These are phyloP conservation scores for Heteropelma amictum DNA, from an alignment of 2,888 invertebrate genomes.

Conservation along the genomic window DNA sequence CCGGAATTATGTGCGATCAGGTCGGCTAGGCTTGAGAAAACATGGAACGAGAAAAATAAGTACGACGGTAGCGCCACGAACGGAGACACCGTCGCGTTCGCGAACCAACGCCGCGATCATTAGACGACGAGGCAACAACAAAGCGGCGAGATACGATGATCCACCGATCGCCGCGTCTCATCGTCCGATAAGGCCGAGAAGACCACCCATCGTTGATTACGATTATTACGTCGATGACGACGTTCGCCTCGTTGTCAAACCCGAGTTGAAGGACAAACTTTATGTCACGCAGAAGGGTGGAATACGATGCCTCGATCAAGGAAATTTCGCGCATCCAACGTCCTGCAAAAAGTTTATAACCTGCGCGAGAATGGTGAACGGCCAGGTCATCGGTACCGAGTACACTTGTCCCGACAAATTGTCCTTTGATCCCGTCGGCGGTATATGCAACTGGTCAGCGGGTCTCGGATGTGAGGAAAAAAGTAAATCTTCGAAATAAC, in stretches of 20 bases:
- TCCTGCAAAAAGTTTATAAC: slow-evolving; percentile 95
- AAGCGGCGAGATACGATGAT: slow-evolving; percentile 50
- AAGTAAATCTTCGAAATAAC: slow-evolving; percentile 17
- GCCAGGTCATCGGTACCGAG: slow-evolving; percentile 89
- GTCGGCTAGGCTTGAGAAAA: slow-evolving; percentile 69
- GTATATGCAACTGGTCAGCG: slow-evolving; percentile 94
- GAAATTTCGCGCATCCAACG: slow-evolving; percentile 93
- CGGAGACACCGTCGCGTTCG: slow-evolving; percentile 63
- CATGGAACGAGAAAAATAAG: slow-evolving; percentile 73
- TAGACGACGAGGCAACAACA: slow-evolving; percentile 62
- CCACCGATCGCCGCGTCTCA: slow-evolving; percentile 49
- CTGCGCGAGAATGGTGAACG: slow-evolving; percentile 90
- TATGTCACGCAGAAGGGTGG: slow-evolving; percentile 80
- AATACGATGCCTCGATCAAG: slow-evolving; percentile 92
- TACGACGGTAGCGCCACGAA: slow-evolving; percentile 71
- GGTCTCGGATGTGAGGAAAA: slow-evolving; percentile 87
- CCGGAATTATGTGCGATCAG: slow-evolving; percentile 62
- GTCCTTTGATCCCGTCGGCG: slow-evolving; percentile 93
- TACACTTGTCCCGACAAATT: slow-evolving; percentile 92
- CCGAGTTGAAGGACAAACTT: slow-evolving; percentile 81
- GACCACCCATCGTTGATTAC: slow-evolving; percentile 79
- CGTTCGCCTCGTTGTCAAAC: slow-evolving; percentile 79
- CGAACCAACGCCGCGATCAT: slow-evolving; percentile 57
- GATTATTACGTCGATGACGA: slow-evolving; percentile 86
- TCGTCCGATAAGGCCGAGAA: slow-evolving; percentile 66